A percentile compares a stretch with the other conserved stretches of the same genome.
phyloP scores from a whole-genome alignment of 2,113 vertebrate genomes.

The Regulus satrapa region DNA sequence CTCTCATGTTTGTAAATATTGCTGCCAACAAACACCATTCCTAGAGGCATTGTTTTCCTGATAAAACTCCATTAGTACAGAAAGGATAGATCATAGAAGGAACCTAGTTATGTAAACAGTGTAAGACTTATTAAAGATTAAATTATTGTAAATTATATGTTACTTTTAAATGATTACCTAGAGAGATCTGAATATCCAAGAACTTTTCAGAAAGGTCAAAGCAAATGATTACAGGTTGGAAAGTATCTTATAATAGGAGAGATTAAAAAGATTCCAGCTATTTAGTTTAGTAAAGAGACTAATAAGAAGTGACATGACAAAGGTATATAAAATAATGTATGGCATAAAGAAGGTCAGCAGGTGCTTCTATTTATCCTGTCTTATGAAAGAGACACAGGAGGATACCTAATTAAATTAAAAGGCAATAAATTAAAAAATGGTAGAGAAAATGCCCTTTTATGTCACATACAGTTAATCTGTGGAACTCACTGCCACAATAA shows the following conservation, averaged over 20 bases:
- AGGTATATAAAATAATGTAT: slow-evolving; percentile 60
- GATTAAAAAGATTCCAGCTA: slow-evolving; percentile 55
- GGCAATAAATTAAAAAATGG: slow-evolving; percentile 46
- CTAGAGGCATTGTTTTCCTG: background rate
- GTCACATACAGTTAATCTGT: slow-evolving; percentile 42
- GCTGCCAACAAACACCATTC: background rate
- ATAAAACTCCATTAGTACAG: background rate
- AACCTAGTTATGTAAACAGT: background rate
- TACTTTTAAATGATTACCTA: background rate
- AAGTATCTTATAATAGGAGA: slow-evolving; percentile 2
- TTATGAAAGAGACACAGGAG: slow-evolving; percentile 38
- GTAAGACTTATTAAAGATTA: background rate
- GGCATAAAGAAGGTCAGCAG: slow-evolving; percentile 46
- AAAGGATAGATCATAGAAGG: background rate
- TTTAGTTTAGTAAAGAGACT: slow-evolving; percentile 13
- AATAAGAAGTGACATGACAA: slow-evolving; percentile 39
- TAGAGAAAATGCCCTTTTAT: slow-evolving; percentile 45
- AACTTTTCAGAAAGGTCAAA: slow-evolving; percentile 40
- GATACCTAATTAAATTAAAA: slow-evolving; percentile 53
- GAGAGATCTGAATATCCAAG: background rate
- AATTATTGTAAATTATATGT: background rate
- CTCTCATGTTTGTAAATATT: background rate
- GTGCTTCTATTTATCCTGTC: slow-evolving; percentile 50
- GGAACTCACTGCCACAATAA: slow-evolving; percentile 10
- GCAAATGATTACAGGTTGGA: background rate